Base-by-base conservation (phyloP, 2,113 vertebrate genomes). In the Podilymbus podiceps region DNA sequence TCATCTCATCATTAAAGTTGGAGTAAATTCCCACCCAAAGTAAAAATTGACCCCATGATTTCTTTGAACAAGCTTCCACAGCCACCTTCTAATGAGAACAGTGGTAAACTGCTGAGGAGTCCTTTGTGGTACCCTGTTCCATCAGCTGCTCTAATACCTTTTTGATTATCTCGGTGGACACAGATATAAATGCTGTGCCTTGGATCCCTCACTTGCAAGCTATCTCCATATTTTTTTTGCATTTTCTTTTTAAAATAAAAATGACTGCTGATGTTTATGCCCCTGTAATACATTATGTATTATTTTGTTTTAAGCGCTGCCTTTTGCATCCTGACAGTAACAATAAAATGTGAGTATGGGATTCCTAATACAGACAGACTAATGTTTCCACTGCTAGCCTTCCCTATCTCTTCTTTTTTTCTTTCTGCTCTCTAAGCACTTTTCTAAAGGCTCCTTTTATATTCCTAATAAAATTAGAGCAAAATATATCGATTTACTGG, bases 361-460 rank as follows among this genome's bases (percentile, higher is more conserved):
- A 99, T 99, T 99, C 99, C 99, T 99, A 99, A 99, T 99, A 99
- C 99, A 99, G 99, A 99, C 99, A 99, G 99, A 99, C 99, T 99
- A 99, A 99, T 99, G 99, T 98, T 98, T 98, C 98, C 98, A 98
- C 96, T 98, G 97, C 97, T 97, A 97, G 98, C 98, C 96, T 98
- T 98, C 95, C 95, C 97, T 96, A 97, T 95, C 97, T 95, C 94
- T 93, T 93, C 90, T 95, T 95, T 95, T 94, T 97, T 96, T 97
- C 98, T 98, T 99, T 99, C 96, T 99, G 99, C 99, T 98, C 98
- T 98, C 98, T 99, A 99, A 99, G 99, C 99, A 99, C 98, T 99
- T 99, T 98, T 99, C 98, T 98, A 98, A 98, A 98, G 98, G 98
- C 99, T 99, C 98, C 98, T 98, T 99, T 98, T 99, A 98, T 99